Percentiles rank a stretch among this genome's conserved stretches.
These are phyloP conservation scores for Beaufortia kweichowensis DNA, from an alignment of 2,113 vertebrate genomes.

Conservation along the genomic window DNA sequence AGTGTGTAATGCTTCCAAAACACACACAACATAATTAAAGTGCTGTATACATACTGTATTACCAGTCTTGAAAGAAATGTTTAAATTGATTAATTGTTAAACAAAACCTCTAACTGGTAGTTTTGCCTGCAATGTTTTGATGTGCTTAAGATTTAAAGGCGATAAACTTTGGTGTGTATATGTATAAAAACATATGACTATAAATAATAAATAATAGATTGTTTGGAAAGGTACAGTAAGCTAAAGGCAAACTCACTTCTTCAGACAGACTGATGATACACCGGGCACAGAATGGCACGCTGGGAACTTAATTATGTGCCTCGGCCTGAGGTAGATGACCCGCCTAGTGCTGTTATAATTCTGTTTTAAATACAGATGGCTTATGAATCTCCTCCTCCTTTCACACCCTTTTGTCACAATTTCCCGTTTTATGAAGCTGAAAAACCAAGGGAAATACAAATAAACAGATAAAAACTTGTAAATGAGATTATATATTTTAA, in stretches of 20 bases:
- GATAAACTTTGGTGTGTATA: no score
- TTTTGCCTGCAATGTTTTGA: background rate
- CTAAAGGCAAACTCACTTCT: constrained; percentile 51
- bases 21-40: background rate
- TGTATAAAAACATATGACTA: background rate
- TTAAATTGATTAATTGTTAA: constrained; percentile 13
- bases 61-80: background rate
- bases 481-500: background rate
- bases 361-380: constrained; percentile 29
- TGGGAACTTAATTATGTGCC: constrained; percentile 67
- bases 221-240: no score
- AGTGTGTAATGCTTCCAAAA: background rate
- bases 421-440: background rate
- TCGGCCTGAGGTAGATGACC: constrained; percentile 42
- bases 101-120: background rate
- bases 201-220: no score
- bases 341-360: constrained; percentile 34
- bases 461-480: background rate
- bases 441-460: background rate
- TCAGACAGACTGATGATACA: constrained; percentile 48
- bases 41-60: background rate
- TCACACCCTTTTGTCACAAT: background rate
- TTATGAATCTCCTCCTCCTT: background rate
- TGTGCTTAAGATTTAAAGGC: background rate
- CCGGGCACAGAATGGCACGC: constrained; percentile 60